Evolutionary conservation across 30 jellyfish, hydroid and myxozoan genomes (phyloP).

Genomic region (Chrysaora quinquecirrha): DNA sequence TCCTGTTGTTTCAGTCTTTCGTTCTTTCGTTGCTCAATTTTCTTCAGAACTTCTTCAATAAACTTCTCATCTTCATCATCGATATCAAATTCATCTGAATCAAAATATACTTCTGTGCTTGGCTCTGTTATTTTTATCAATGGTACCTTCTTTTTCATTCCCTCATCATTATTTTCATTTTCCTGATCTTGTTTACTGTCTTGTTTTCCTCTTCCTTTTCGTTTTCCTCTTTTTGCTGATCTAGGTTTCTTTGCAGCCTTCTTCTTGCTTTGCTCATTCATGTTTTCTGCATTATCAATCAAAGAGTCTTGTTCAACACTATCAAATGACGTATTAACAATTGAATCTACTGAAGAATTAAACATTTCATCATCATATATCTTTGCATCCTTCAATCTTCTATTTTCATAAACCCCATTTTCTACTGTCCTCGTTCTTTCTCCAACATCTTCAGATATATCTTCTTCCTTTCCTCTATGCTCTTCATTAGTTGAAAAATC

Average conservation of each 20-base stretch:
- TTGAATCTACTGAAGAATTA: background rate
- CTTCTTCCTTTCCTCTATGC: background rate
- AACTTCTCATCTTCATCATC: conserved; percentile 70
- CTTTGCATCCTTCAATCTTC: too few relatives aligned
- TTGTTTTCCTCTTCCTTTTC: conserved; percentile 14
- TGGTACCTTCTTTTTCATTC: conserved; percentile 53
- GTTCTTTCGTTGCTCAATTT: conserved; percentile 35
- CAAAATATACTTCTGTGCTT: conserved; percentile 61
- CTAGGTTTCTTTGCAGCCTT: background rate
- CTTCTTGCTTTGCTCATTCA: conserved; percentile 6
- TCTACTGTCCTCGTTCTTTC: too few relatives aligned
- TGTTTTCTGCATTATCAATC: conserved; percentile 4
- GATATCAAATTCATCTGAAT: conserved; percentile 45
- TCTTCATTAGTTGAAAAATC: too few relatives aligned
- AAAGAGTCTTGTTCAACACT: conserved; percentile 1
- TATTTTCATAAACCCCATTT: too few relatives aligned
- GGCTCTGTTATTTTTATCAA: conserved; percentile 61
- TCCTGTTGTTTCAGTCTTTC: conserved; percentile 49
- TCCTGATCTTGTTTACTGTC: background rate
- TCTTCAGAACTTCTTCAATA: conserved; percentile 62
- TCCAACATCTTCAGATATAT: too few relatives aligned
- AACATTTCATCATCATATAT: too few relatives aligned
- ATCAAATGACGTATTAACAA: background rate
- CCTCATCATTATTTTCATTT: background rate
- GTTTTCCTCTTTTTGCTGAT: conserved; percentile 1